phyloP scores from a whole-genome alignment of 2,113 vertebrate genomes.

The Opisthocomus hoazin region DNA sequence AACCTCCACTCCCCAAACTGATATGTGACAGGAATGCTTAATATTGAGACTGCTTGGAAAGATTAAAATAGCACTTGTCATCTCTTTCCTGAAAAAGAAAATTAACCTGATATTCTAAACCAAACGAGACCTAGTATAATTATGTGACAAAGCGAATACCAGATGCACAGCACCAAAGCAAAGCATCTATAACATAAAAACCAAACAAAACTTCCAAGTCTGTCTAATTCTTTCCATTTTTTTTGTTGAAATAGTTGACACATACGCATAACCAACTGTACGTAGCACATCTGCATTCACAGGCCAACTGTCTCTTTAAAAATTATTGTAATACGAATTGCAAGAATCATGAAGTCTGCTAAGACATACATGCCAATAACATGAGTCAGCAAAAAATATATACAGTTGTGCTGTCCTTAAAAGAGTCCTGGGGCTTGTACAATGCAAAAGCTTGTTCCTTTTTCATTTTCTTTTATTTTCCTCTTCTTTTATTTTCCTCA shows the following conservation, averaged over 20 bases:
- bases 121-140: neutral
- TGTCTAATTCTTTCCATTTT: neutral
- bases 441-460: neutral
- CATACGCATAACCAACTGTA: neutral
- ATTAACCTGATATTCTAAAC: constrained; percentile 38
- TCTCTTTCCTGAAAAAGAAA: constrained; percentile 25
- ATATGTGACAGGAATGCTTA: neutral
- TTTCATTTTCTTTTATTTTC: neutral
- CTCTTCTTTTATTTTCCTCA: neutral
- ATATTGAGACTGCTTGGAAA: constrained; percentile 14
- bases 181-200: neutral
- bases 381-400: constrained; percentile 29
- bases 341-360: neutral
- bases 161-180: neutral
- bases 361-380: neutral
- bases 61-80: constrained; percentile 50
- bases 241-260: neutral
- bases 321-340: constrained; percentile 32
- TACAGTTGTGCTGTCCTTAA: neutral
- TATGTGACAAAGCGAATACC: constrained; percentile 8
- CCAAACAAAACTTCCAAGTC: constrained; percentile 1
- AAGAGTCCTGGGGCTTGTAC: neutral
- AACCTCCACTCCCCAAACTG: neutral
- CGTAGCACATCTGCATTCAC: neutral
- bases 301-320: neutral